A percentile compares a stretch with the other conserved stretches of the same genome.
These are phyloP conservation scores for Lordiphosa clarofinis DNA, from an alignment of 1,140 invertebrate genomes.

Conservation along the genomic window DNA sequence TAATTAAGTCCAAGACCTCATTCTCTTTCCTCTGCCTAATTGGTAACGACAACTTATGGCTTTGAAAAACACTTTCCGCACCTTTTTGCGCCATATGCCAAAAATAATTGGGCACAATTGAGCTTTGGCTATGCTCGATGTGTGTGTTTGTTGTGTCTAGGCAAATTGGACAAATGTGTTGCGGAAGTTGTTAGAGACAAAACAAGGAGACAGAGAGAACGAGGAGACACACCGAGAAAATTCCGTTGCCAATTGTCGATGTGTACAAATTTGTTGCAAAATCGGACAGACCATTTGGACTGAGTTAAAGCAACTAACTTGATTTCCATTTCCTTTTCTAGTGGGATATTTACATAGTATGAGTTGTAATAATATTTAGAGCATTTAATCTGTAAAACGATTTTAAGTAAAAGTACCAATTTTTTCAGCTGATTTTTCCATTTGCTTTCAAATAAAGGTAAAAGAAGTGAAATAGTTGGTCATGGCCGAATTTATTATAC, in stretches of 20 bases:
- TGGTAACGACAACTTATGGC: conserved; percentile 63
- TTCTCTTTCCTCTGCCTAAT: conserved; percentile 33
- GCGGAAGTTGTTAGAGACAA: conserved; percentile 61
- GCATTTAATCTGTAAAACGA: too few species aligned
- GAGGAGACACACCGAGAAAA: not conserved
- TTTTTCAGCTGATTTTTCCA: too few species aligned
- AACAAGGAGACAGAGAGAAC: conserved; percentile 13
- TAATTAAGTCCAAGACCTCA: conserved; percentile 43
- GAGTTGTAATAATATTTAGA: too few species aligned
- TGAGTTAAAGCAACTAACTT: too few species aligned
- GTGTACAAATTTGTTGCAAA: conserved; percentile 12
- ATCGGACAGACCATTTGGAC: not conserved
- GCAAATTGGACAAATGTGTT: conserved; percentile 74
- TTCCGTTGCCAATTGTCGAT: conserved; percentile 9
- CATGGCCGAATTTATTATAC: too few species aligned
- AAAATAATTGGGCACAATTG: conserved; percentile 73
- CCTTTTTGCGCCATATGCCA: conserved; percentile 51
- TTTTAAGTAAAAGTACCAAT: too few species aligned
- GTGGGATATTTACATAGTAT: too few species aligned
- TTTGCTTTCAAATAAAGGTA: too few species aligned
- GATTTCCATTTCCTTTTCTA: too few species aligned
- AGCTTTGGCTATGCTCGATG: conserved; percentile 36
- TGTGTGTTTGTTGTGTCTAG: conserved; percentile 30
- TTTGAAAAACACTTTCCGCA: conserved; percentile 63
- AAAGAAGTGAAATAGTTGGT: too few species aligned